Base-by-base conservation (phyloP, 1,140 invertebrate species). In the Aplysia californica region DNA sequence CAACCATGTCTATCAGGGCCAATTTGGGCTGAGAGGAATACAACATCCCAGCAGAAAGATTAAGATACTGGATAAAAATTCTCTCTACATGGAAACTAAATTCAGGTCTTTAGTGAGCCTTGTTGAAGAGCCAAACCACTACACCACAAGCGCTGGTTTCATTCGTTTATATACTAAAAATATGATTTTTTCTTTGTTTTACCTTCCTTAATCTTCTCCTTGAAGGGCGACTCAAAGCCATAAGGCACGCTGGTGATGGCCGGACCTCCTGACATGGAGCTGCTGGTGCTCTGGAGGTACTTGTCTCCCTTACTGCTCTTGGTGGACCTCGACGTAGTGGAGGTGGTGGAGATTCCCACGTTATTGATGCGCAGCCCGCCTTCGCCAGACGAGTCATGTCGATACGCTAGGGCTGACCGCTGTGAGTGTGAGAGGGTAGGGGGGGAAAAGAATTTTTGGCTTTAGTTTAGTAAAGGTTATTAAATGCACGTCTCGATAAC, bases 291-390 rank as follows among this genome's bases (percentile, higher is more conserved):
- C 65, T 85, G 82, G 36, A 83, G 81, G 76, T 86, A 87, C 68
- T 84, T 86, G 67, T 89, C 86, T 75, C 89, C 93, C 84, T 97
- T 97, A 10, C 96, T 95, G 4, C 82, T 83, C 26, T 83, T 83
- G 89, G 95, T 97, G 83, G 95, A 95, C 89, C 98, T 98, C 41
- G 95, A 96, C 41, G 96, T 97, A 70, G 96, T 91, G 21, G 96
- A 97, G 1, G 96, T 98, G 0, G 96, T 96, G n/a, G 96, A 98
- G 76, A 98, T 97, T 31, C 96, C 96, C 78, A 98, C 94, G 85
- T 97, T 96, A 20, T 80, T 85, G 64, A 96, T 90, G 78, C 94
- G 90, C 1, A 93, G 91, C 26, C 92, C 90, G 85, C 87, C 92
- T 64, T 85, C 84, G 21, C 80, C 75, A 0, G 64, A 4, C 1